Percentiles rank a stretch among this genome's conserved stretches.
Evolutionary conservation across 2,888 invertebrate genomes (phyloP).

Genomic region (Microchrysa polita): DNA sequence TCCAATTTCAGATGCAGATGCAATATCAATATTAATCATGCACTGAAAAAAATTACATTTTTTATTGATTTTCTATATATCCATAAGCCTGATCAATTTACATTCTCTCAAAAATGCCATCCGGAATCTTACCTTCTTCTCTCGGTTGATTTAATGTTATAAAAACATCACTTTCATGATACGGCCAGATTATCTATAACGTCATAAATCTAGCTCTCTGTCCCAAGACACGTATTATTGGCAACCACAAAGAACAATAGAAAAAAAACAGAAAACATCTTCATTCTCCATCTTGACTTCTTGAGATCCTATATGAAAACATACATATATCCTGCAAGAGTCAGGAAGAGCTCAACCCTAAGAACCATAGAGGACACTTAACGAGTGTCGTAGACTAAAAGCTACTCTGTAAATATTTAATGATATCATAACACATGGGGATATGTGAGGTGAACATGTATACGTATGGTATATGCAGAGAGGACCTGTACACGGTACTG

Average conservation of each 20-base stretch:
- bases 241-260: slow-evolving; percentile 8
- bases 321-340: background rate
- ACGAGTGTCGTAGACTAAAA: slow-evolving; percentile 44
- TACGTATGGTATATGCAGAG: too few relatives aligned
- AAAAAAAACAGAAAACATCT: slow-evolving; percentile 21
- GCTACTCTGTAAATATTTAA: slow-evolving; percentile 48
- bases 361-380: slow-evolving; percentile 35
- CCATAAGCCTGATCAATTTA: too few relatives aligned
- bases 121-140: too few relatives aligned
- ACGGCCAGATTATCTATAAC: slow-evolving; percentile 18
- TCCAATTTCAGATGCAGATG: too few relatives aligned
- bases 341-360: background rate
- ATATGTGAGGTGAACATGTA: background rate
- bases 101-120: too few relatives aligned
- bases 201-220: slow-evolving; percentile 34
- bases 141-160: background rate
- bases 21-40: too few relatives aligned
- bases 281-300: background rate
- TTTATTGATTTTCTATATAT: too few relatives aligned
- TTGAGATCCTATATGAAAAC: background rate
- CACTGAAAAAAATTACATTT: too few relatives aligned
- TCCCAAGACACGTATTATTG: slow-evolving; percentile 26
- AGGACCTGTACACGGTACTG: background rate
- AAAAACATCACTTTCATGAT: slow-evolving; percentile 9
- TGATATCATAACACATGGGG: slow-evolving; percentile 44